Conservation (phyloP, 1,140 invertebrate species). For the Panagrolaimus sp. region DNA sequence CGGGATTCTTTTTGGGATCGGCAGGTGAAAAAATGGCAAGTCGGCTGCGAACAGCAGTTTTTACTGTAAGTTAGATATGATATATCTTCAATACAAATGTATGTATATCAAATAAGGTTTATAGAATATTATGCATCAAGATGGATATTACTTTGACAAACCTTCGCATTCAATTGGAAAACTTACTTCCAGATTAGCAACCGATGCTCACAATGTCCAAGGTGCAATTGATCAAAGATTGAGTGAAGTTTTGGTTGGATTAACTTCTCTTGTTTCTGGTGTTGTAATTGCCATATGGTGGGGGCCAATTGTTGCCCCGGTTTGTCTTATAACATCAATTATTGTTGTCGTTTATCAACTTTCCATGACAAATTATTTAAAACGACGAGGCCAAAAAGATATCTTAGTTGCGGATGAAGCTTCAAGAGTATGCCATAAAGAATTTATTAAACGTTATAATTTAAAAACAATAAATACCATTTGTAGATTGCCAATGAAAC, state of each 20-base stretch:
- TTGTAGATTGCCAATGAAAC: slow-evolving; percentile 26
- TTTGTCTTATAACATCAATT: slow-evolving; percentile 37
- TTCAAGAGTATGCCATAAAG: neutral
- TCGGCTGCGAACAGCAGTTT: slow-evolving; percentile 26
- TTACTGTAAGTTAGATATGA: neutral
- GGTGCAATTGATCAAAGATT: slow-evolving; percentile 62
- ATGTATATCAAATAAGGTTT: neutral
- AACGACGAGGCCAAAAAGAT: slow-evolving; percentile 38
- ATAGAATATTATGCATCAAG: slow-evolving; percentile 61
- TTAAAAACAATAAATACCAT: neutral
- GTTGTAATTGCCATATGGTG: slow-evolving; percentile 59
- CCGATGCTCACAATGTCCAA: slow-evolving; percentile 64
- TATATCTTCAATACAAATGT: neutral
- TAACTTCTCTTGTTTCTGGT: slow-evolving; percentile 60
- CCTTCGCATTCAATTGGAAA: slow-evolving; percentile 61
- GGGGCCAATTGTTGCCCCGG: slow-evolving; percentile 60
- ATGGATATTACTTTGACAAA: slow-evolving; percentile 64
- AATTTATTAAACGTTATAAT: neutral
- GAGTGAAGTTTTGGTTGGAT: slow-evolving; percentile 59
- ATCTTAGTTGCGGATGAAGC: slow-evolving; percentile 27
- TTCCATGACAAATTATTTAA: slow-evolving; percentile 37
- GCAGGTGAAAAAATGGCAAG: slow-evolving; percentile 35
- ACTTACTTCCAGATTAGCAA: slow-evolving; percentile 62
- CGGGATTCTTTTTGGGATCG: slow-evolving; percentile 30
- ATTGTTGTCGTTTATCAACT: slow-evolving; percentile 39